These are phyloP conservation scores for Eriosoma lanigerum DNA, from an alignment of 1,140 invertebrate species.

Conservation along the genomic window DNA sequence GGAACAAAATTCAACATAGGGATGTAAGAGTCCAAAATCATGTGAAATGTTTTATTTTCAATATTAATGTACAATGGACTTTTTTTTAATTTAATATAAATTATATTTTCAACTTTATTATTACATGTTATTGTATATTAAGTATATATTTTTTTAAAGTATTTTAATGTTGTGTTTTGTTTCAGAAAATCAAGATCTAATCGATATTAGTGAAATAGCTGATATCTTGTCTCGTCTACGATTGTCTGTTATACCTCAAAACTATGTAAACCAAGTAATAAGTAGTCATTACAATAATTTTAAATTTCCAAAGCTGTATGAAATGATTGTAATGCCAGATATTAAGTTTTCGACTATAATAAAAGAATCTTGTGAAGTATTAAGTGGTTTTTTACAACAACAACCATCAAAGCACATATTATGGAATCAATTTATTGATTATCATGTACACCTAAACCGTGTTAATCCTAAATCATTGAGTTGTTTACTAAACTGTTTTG, in stretches of 20 bases:
- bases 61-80: too few relatives aligned
- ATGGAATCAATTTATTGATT: constrained; percentile 35
- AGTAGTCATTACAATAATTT: constrained; percentile 18
- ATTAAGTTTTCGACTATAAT: constrained; percentile 38
- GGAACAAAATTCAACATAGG: too few relatives aligned
- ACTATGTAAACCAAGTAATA: constrained; percentile 31
- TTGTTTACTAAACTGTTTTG: constrained; percentile 39
- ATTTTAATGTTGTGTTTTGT: neutral
- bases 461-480: constrained; percentile 41
- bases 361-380: constrained; percentile 40
- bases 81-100: too few relatives aligned
- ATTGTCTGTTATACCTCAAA: constrained; percentile 31
- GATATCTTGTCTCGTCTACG: constrained; percentile 1
- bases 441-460: neutral
- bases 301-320: constrained; percentile 26
- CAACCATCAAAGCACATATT: constrained; percentile 18
- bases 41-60: too few relatives aligned
- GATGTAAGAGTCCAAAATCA: too few relatives aligned
- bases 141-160: neutral
- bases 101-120: too few relatives aligned
- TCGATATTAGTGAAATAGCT: constrained; percentile 25
- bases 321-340: constrained; percentile 39
- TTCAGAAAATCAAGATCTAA: neutral
- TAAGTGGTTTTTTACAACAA: constrained; percentile 28
- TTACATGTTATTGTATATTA: too few relatives aligned